phyloP scores from a whole-genome alignment of 2,113 vertebrate genomes.

The Dolichotis patagonum region DNA sequence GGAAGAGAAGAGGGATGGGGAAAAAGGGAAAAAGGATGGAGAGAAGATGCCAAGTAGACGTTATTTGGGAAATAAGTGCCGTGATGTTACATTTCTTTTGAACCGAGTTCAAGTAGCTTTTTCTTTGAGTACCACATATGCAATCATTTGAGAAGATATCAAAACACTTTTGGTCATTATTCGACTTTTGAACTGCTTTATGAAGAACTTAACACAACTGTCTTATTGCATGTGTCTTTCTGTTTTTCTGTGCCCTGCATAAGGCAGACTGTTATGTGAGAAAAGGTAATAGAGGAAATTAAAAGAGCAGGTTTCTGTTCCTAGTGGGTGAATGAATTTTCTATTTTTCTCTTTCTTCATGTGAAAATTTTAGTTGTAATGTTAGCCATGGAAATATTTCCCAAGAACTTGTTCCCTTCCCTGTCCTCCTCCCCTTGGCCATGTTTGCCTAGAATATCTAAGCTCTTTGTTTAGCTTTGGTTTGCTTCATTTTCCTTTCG shows the following conservation, averaged over 20 bases:
- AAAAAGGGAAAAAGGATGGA: background rate
- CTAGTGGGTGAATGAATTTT: constrained; percentile 29
- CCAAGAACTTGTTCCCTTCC: fast-evolving
- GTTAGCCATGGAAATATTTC: background rate
- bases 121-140: background rate
- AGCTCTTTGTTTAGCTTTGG: background rate
- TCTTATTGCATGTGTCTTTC: background rate
- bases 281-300: constrained; percentile 36
- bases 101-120: background rate
- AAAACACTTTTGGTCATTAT: constrained; percentile 1
- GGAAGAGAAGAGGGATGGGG: background rate
- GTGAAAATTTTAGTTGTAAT: background rate
- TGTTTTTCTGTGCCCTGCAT: background rate
- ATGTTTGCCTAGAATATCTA: fast-evolving
- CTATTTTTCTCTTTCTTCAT: background rate
- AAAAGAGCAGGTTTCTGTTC: background rate
- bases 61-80: background rate
- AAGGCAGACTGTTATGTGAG: background rate
- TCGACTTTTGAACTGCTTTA: constrained; percentile 44
- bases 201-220: constrained; percentile 15
- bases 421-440: fast-evolving
- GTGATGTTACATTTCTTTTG: background rate
- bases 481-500: background rate
- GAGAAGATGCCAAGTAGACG: background rate
- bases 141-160: constrained; percentile 56